Conservation (phyloP, 2,888 invertebrate genomes). For the Tryphoninae sp. region DNA sequence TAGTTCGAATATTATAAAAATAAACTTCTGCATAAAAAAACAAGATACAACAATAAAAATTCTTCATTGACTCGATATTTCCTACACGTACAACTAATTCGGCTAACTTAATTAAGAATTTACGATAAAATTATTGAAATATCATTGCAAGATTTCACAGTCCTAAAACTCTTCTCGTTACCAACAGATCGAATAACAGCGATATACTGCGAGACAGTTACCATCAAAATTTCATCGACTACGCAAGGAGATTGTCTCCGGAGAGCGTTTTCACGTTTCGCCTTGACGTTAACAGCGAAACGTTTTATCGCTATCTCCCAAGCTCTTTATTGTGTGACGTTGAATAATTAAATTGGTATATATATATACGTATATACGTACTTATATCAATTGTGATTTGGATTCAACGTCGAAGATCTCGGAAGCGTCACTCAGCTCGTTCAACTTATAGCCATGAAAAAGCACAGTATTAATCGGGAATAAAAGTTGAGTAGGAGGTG, state of each 20-base stretch:
- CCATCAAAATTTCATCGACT: slow-evolving; percentile 9
- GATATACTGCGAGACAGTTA: background rate
- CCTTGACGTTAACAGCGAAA: slow-evolving; percentile 3
- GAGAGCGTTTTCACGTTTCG: slow-evolving; percentile 17
- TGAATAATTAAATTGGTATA: slow-evolving; percentile 37
- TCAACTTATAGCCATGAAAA: background rate
- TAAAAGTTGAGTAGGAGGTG: slow-evolving; percentile 33
- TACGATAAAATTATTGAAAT: slow-evolving; percentile 13
- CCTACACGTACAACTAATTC: no score
- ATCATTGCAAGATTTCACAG: background rate
- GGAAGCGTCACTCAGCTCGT: slow-evolving; percentile 1
- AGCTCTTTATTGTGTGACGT: slow-evolving; percentile 9
- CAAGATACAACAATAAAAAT: no score
- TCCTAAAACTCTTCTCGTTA: background rate
- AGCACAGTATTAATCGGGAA: slow-evolving; percentile 21
- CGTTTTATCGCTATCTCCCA: slow-evolving; percentile 1
- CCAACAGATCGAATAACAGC: background rate
- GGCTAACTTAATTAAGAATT: background rate
- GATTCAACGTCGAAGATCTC: slow-evolving; percentile 29
- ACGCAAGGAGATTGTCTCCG: background rate
- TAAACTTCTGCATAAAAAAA: no score
- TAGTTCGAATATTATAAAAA: no score
- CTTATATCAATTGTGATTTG: slow-evolving; percentile 35
- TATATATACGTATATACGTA: slow-evolving; percentile 14
- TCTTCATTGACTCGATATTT: no score